Conservation (phyloP, 2,888 invertebrate genomes). For the Heteropelma amictum region DNA sequence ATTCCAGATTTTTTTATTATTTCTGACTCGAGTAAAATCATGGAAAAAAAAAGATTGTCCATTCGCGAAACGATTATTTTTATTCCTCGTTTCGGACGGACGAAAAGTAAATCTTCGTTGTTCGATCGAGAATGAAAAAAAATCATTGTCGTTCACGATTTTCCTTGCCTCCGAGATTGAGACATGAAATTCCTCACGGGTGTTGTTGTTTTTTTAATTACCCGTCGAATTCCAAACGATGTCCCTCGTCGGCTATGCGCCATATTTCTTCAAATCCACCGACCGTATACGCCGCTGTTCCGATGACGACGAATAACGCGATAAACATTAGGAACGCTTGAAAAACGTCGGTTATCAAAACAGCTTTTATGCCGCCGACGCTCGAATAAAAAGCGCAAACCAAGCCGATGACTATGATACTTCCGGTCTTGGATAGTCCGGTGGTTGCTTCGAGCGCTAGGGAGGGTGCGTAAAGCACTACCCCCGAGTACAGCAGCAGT, state of each 20-base stretch:
- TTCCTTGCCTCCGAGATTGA: no score
- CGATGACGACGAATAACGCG: slow-evolving; percentile 88
- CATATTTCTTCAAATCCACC: slow-evolving; percentile 87
- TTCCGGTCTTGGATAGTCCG: slow-evolving; percentile 85
- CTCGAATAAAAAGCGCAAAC: slow-evolving; percentile 93
- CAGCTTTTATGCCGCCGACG: slow-evolving; percentile 94
- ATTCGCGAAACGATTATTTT: no score
- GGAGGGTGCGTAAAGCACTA: slow-evolving; percentile 96
- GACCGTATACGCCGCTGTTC: slow-evolving; percentile 84
- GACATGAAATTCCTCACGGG: no score
- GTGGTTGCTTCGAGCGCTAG: slow-evolving; percentile 93
- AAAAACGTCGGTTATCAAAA: slow-evolving; percentile 91
- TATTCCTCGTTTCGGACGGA: no score
- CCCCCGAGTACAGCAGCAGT: slow-evolving; percentile 93
- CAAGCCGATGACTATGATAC: slow-evolving; percentile 86
- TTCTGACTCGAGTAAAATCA: neutral
- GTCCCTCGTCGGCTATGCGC: slow-evolving; percentile 83
- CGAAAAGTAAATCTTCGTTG: no score
- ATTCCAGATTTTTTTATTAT: neutral
- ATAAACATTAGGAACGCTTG: slow-evolving; percentile 92
- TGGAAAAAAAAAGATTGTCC: no score
- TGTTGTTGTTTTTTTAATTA: slow-evolving; percentile 75
- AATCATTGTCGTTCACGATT: no score
- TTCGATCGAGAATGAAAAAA: no score
- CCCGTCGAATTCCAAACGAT: slow-evolving; percentile 86